Evolutionary conservation across 2,797 vertebrate genomes (phyloP), one percentile per base, ranked within the genome.

Genomic region (Choloepus didactylus): DNA sequence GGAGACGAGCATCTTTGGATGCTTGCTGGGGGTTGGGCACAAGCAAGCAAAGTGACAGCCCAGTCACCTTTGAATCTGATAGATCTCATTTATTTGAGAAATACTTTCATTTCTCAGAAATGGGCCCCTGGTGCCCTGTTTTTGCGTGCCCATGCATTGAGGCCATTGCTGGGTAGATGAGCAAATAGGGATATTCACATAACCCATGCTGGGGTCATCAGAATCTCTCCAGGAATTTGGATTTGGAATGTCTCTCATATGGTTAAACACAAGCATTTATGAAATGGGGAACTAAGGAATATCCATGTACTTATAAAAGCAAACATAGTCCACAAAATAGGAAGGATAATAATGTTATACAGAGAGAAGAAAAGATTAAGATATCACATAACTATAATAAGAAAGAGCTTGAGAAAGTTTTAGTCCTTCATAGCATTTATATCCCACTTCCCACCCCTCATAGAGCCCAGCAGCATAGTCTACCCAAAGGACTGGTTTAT

Each of bases 41-140:
- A 87, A 54, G 46, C 4, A 25, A 73, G n/a, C 67, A 64, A 27
- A 81, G 27, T 51, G 35, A 35, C 56, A 76, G 19, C 9, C 4
- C 8, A n/a, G 5, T 64, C 2, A 35, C 9, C n/a, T n/a, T 31
- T 46, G 23, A 23, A 6, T 51, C 21, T 59, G 51, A 84, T 46
- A 54, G 59, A 29, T 23, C 11, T 8, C 23, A 4, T 59, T 70
- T 38, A 29, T 80, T 60, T 41, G n/a, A 60, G 51, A 67, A 23
- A 19, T 6, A 31, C 10, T 56, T 27, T 41, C 16, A 54, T 18
- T 56, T 60, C 46, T 59, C 35, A 49, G 31, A 12, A 38, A 35
- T 2, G 3, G 15, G 1, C 6, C 12, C 46, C 27, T 51, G 4
- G 9, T 38, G 19, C 6, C 25, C 6, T 67, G 15, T 7, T n/a